A percentile compares a stretch with the other conserved stretches of the same genome.
Evolutionary conservation across 2,888 invertebrate genomes (phyloP).

Genomic region (Spatulosminthurus flaviceps): DNA sequence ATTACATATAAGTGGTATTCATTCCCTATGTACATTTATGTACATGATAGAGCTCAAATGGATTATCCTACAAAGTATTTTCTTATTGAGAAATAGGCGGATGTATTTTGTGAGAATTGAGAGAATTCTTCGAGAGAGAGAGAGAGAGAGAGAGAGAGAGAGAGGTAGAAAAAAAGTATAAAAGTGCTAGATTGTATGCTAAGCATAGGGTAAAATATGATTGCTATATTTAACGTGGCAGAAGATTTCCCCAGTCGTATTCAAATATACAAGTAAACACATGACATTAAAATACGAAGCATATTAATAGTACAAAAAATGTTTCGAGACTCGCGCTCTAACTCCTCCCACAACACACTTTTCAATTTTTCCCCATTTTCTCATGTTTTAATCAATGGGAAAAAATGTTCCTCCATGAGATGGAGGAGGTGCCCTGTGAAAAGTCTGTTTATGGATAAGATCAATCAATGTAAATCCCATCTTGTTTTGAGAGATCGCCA

Average conservation of each 20-base stretch:
- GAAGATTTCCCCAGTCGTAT: background rate
- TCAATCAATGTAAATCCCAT: conserved; percentile 58
- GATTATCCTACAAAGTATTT: too few species aligned
- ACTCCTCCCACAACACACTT: background rate
- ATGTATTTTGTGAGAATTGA: too few species aligned
- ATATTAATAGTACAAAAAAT: conserved; percentile 18
- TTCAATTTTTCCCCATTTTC: conserved; percentile 18
- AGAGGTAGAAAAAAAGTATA: too few species aligned
- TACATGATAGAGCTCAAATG: too few species aligned
- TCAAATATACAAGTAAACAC: background rate
- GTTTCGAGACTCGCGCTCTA: background rate
- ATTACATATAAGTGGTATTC: too few species aligned
- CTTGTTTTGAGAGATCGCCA: conserved; percentile 56
- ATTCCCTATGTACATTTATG: too few species aligned
- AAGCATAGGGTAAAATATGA: background rate
- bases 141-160: too few species aligned
- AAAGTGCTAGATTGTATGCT: too few species aligned
- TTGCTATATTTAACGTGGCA: background rate
- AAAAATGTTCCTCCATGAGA: background rate
- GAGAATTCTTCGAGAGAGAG: too few species aligned
- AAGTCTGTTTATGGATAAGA: conserved; percentile 51
- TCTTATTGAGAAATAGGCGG: too few species aligned
- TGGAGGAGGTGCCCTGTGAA: conserved; percentile 22
- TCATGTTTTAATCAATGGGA: conserved; percentile 1
- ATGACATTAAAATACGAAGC: conserved; percentile 18